Percentiles rank a stretch among this genome's conserved stretches.
phyloP scores from a whole-genome alignment of 2,888 invertebrate species.

The Apamea crenata region DNA sequence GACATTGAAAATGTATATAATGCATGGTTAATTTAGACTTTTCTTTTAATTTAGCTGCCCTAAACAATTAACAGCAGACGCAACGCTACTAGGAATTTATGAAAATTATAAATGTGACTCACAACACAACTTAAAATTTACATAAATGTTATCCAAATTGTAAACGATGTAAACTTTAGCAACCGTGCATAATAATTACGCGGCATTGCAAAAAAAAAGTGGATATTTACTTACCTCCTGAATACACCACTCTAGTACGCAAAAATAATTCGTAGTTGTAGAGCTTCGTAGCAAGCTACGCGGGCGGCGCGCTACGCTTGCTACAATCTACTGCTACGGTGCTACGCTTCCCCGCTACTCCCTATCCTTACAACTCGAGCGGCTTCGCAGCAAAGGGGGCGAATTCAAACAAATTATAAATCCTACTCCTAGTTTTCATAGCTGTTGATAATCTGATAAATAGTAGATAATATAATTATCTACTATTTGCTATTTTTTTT shows the following conservation, averaged over 20 bases:
- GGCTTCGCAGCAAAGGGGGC: constrained; percentile 25
- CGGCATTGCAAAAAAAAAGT: background rate
- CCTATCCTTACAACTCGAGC: constrained; percentile 4
- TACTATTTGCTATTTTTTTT: too few species aligned
- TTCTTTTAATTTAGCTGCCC: too few species aligned
- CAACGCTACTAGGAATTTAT: background rate
- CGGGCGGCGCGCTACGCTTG: constrained; percentile 66
- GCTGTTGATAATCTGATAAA: background rate
- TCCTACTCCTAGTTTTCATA: background rate
- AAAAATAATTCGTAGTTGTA: constrained; percentile 13
- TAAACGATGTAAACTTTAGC: background rate
- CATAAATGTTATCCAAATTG: background rate
- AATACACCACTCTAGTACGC: constrained; percentile 3
- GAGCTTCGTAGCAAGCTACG: constrained; percentile 45
- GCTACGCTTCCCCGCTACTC: constrained; percentile 38
- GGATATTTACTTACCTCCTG: constrained; percentile 33
- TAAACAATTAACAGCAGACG: background rate
- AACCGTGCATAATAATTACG: background rate
- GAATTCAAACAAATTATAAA: background rate
- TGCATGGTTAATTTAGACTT: too few species aligned
- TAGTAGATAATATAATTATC: background rate
- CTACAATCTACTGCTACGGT: constrained; percentile 58
- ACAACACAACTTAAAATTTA: background rate
- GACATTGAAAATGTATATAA: too few species aligned
- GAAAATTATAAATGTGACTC: background rate